Base-by-base conservation (phyloP, 2,888 invertebrate genomes). In the Drosophila testacea region DNA sequence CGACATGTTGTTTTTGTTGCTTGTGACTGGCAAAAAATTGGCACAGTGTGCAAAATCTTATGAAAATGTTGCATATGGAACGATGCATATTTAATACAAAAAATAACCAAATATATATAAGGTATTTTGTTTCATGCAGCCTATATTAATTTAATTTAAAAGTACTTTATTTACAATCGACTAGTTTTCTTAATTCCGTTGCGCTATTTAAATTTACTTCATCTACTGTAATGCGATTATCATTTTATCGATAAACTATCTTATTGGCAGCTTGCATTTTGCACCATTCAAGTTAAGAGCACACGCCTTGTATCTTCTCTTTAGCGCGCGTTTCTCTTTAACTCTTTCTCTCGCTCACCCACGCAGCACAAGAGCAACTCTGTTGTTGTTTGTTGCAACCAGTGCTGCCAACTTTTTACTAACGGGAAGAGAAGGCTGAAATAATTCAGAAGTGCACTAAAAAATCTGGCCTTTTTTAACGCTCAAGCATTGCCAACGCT, bases 1-100 rank as follows among this genome's bases (percentile, higher is more conserved):
- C 64, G 46, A 36, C 11, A 48, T 13, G 57, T 66, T 57, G 65
- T 69, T 69, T 50, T 65, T 77, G 64, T 70, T 79, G 65, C 28
- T 62, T 65, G 76, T 76, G 79, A 79, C 79, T 79, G 71, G 79
- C 79, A 79, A 79, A 77, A 77, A 57, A 10, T 38, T 38, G 13
- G 59, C 62, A 77, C 79, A 75, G 76, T 79, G 76, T 76, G 47
- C 41, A 28, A 78, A 51, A 5, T 5, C 6, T 34, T 13, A 6
- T 16, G 41, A 47, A 47, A 38, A 39, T 67, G 44, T 36, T 22
- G 42, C 55, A 61, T 39, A 27, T 36, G 32, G 6, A 6, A 30
- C 30, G 1, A 30, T 6, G 6, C 2, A 32, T 32, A 32, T 32
- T 32, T 32, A 10, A 22, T 0, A 11, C 4, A 16, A 36, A 16